Conservation (phyloP, 2,888 invertebrate genomes). For the Acanthosoma haemorrhoidale region DNA sequence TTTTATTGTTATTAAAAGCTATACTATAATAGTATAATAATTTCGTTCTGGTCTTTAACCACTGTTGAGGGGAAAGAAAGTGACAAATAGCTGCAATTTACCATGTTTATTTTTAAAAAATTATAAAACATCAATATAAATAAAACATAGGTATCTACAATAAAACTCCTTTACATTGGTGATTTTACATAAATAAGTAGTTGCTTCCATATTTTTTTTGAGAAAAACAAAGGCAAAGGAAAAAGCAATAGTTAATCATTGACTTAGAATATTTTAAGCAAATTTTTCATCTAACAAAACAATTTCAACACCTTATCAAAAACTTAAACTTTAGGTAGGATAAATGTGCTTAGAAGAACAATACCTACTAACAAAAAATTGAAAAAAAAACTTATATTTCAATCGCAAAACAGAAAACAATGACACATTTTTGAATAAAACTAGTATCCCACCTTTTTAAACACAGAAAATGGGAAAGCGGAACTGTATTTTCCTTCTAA, state of each 20-base stretch:
- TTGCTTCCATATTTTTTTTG: too few relatives aligned
- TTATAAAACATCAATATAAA: too few relatives aligned
- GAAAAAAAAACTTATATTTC: too few relatives aligned
- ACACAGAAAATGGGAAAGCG: background rate
- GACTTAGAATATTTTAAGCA: background rate
- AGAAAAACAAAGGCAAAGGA: background rate
- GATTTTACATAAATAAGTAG: background rate
- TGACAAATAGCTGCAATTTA: too few relatives aligned
- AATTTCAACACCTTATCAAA: too few relatives aligned
- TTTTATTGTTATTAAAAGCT: too few relatives aligned
- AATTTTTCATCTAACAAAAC: background rate
- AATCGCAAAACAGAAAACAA: background rate
- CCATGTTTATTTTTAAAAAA: too few relatives aligned
- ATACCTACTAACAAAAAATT: too few relatives aligned
- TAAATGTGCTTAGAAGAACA: background rate
- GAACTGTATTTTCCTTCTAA: background rate
- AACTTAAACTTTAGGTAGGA: background rate
- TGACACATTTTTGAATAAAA: background rate
- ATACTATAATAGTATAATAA: too few relatives aligned
- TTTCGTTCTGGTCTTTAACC: too few relatives aligned
- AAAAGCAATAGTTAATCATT: background rate
- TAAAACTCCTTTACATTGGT: background rate
- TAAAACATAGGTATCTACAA: background rate
- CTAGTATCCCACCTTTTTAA: background rate
- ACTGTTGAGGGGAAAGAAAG: too few relatives aligned